These are phyloP conservation scores for Petromus typicus DNA, from an alignment of 2,113 vertebrate genomes.

Conservation along the genomic window DNA sequence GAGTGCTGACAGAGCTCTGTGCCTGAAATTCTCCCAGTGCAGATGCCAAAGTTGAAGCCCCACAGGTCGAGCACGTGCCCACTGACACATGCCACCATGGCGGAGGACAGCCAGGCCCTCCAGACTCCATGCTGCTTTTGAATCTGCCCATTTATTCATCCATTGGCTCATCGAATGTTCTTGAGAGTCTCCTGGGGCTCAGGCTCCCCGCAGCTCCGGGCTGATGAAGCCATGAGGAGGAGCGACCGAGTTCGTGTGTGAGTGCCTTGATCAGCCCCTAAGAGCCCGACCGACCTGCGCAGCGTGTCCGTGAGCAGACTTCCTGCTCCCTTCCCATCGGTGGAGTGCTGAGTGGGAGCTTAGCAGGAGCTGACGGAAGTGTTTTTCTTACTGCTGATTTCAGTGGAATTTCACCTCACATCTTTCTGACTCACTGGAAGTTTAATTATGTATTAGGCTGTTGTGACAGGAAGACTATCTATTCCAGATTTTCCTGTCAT, in stretches of 20 bases:
- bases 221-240: neutral
- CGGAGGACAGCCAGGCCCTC: neutral
- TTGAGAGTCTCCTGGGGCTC: neutral
- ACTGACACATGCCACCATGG: neutral
- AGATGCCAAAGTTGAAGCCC: neutral
- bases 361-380: constrained; percentile 54
- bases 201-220: neutral
- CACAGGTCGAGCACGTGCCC: neutral
- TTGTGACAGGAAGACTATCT: constrained; percentile 15
- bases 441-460: constrained; percentile 33
- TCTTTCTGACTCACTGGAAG: constrained; percentile 63
- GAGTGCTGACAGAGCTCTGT: neutral
- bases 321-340: constrained; percentile 51
- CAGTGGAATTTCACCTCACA: constrained; percentile 54
- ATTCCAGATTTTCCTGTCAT: constrained; percentile 49
- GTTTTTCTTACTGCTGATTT: constrained; percentile 54
- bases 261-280: neutral
- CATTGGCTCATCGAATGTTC: neutral
- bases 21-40: neutral
- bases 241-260: neutral
- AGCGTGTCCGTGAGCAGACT: constrained; percentile 52
- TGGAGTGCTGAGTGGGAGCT: constrained; percentile 54
- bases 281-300: constrained; percentile 66
- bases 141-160: neutral
- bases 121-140: neutral